Evolutionary conservation across 2,113 vertebrate genomes (phyloP).

Genomic region (Marmota monax): DNA sequence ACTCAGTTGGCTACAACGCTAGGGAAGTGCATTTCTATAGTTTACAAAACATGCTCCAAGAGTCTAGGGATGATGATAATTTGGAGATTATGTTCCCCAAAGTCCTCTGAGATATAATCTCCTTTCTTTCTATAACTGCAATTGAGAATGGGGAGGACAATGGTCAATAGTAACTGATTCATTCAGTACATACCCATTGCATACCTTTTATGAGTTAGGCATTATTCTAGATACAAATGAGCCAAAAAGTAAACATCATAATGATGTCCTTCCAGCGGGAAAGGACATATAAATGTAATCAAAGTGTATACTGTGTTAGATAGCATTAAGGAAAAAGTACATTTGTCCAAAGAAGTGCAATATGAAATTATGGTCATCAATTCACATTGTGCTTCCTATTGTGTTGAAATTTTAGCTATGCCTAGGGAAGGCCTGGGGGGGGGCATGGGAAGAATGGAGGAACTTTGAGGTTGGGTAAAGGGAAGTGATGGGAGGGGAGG

Average conservation of each 20-base stretch:
- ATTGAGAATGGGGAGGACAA: background rate
- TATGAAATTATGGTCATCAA: background rate
- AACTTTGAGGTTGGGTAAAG: no score
- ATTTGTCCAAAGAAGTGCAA: background rate
- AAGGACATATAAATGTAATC: background rate
- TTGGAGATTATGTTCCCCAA: background rate
- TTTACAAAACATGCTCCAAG: background rate
- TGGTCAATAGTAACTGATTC: background rate
- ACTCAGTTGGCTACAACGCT: background rate
- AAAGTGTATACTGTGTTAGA: background rate
- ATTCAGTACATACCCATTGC: background rate
- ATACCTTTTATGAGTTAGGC: background rate
- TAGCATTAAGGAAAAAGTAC: background rate
- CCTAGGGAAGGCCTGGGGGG: background rate
- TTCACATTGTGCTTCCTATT: no score
- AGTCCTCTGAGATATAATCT: background rate
- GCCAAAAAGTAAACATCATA: background rate
- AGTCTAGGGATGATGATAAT: background rate
- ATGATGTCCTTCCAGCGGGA: background rate
- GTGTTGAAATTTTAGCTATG: background rate
- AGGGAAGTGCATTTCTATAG: background rate
- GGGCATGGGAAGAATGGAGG: no score
- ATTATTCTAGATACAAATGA: background rate
- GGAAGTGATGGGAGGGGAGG: no score
- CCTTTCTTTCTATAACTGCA: background rate